Base-by-base conservation (phyloP, 2,113 vertebrate genomes). In the Cercocebus atys region DNA sequence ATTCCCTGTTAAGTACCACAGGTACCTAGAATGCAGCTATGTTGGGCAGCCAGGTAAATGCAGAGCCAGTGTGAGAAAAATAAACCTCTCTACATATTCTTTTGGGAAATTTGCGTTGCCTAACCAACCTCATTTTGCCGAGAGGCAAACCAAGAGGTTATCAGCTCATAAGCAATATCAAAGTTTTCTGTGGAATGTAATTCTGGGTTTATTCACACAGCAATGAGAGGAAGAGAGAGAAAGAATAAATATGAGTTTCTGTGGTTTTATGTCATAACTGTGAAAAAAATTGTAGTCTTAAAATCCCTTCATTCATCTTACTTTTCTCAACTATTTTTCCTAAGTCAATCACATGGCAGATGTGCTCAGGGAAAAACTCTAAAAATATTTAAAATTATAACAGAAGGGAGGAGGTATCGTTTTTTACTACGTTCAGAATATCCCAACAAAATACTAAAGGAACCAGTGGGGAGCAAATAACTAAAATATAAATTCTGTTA, bases 321-420 rank as follows among this genome's bases (percentile, higher is more conserved):
- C 68, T 94, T 94, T 94, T 40, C 88, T 85, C 52, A 68, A 43
- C 81, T 91, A 13, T 68, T 84, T 78, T 93, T 52, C 84, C 59
- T 88, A 91, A 92, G 47, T 66, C 59, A 79, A 87, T 4, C 16
- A 40, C 47, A 8, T 35, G 4, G 40, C 61, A 52, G 8, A 75
- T 70, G 22, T 43, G 8, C 38, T 93, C 30, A 70, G 16, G 25
- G 52, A 66, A 96, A 68, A 95, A 43, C 17, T 55, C 30, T 75
- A 27, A 86, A 94, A 85, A 89, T 86, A 66, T 64, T 64, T 87
- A 43, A 93, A 88, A 78, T n/a, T 57, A 59, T 95, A 32, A 16
- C 9, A 86, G 47, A 30, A 59, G 18, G 38, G 22, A 6, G n/a
- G 20, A 40, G 40, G 23, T 68, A 35, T 43, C 32, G 55, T 59